A percentile compares a stretch with the other conserved stretches of the same genome.
phyloP scores from a whole-genome alignment of 2,113 vertebrate species.

The Campylomormyrus tamandua region DNA sequence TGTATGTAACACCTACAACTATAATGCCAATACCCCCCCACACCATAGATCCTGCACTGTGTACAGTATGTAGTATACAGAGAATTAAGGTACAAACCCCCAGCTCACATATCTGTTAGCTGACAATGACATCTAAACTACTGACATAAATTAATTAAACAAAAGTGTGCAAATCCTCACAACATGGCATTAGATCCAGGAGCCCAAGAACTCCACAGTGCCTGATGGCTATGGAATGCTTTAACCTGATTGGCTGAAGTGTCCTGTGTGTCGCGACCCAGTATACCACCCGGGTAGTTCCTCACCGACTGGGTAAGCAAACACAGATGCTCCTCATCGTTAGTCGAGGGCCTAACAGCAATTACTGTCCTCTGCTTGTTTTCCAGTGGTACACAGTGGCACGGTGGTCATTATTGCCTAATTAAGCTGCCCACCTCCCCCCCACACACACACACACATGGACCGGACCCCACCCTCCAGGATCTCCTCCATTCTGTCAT shows the following conservation, averaged over 20 bases:
- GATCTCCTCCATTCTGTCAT: not conserved
- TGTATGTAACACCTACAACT: not conserved
- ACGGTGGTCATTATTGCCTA: not conserved
- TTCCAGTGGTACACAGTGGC: not conserved
- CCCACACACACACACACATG: not conserved
- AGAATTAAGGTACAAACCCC: not conserved
- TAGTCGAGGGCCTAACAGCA: constrained; percentile 1
- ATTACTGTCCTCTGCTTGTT: constrained; percentile 17
- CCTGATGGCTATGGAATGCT: not conserved
- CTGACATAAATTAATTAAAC: not conserved
- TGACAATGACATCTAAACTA: not conserved
- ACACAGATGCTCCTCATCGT: constrained; percentile 11
- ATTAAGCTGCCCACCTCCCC: not conserved
- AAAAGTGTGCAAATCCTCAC: not conserved
- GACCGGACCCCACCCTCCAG: not conserved
- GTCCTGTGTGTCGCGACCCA: not conserved
- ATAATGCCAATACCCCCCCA: not conserved
- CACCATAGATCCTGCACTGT: not conserved
- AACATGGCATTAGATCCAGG: not conserved
- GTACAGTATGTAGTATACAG: not conserved
- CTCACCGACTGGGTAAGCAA: not conserved
- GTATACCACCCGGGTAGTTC: not conserved
- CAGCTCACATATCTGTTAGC: not conserved
- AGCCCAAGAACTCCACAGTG: not conserved
- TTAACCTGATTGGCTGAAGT: not conserved